Percentiles rank a stretch among this genome's conserved stretches.
Conservation (phyloP, 1,140 invertebrate genomes). For the Oryctes rhinoceros region DNA sequence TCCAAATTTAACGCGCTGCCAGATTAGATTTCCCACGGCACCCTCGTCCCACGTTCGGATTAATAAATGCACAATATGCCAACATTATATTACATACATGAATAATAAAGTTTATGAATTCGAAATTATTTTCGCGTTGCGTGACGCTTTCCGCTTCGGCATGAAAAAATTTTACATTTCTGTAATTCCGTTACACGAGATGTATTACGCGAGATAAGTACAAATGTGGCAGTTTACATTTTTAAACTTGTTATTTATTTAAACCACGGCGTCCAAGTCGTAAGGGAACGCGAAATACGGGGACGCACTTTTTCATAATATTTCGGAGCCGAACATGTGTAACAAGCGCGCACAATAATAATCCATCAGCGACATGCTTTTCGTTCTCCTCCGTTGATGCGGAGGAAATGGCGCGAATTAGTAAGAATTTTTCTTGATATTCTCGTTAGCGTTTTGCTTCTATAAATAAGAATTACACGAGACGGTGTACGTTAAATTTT, state of each 20-base stretch:
- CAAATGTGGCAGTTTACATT: constrained; percentile 28
- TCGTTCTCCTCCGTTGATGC: neutral
- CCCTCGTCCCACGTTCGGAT: neutral
- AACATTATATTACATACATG: constrained; percentile 9
- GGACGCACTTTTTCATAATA: constrained; percentile 33
- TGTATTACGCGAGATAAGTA: constrained; percentile 33
- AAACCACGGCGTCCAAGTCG: neutral
- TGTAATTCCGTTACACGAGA: constrained; percentile 32
- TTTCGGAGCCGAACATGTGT: neutral
- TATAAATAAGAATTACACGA: too few species aligned
- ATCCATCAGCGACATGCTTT: constrained; percentile 28
- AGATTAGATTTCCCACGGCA: too few species aligned
- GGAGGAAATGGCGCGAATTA: neutral
- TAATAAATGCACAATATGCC: constrained; percentile 1
- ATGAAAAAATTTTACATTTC: constrained; percentile 31
- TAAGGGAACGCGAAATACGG: constrained; percentile 17
- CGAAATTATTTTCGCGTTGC: constrained; percentile 28
- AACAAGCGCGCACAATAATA: constrained; percentile 29
- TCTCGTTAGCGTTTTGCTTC: neutral
- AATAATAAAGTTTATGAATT: constrained; percentile 22
- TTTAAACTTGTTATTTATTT: constrained; percentile 36
- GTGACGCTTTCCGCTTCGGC: neutral
- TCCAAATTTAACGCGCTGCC: too few species aligned
- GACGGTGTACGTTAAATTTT: too few species aligned
- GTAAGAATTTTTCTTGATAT: constrained; percentile 18